Percentiles rank a stretch among this genome's conserved stretches.
Evolutionary conservation across 1,140 invertebrate species (phyloP).

Genomic region (Drosophila ohnishii): DNA sequence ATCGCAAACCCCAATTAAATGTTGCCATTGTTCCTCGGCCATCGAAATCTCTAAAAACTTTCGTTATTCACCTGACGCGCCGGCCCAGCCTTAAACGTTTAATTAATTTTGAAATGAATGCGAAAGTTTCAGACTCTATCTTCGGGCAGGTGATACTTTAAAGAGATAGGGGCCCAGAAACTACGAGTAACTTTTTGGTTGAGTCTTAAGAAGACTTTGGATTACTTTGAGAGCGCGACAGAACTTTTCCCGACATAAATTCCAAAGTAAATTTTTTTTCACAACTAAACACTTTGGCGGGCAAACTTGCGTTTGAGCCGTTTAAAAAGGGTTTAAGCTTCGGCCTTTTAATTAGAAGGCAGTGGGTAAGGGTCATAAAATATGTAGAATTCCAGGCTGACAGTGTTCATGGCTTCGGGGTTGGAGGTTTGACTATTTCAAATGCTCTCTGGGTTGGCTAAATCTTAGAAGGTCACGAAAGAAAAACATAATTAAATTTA

Average conservation of each 20-base stretch:
- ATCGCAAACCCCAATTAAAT: slow-evolving; percentile 50
- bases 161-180: slow-evolving; percentile 45
- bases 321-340: slow-evolving; percentile 38
- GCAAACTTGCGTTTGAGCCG: slow-evolving; percentile 23
- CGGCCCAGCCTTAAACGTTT: slow-evolving; percentile 39
- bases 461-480: background rate
- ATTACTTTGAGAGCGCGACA: slow-evolving; percentile 41
- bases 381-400: slow-evolving; percentile 17
- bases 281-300: slow-evolving; percentile 53
- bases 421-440: background rate
- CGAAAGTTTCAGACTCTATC: slow-evolving; percentile 51
- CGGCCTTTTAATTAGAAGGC: slow-evolving; percentile 47
- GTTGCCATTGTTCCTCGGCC: slow-evolving; percentile 40
- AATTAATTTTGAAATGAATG: slow-evolving; percentile 60
- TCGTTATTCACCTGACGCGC: slow-evolving; percentile 18
- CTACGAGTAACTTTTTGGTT: slow-evolving; percentile 44
- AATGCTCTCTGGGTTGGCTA: background rate
- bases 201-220: slow-evolving; percentile 32
- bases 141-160: slow-evolving; percentile 51
- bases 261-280: slow-evolving; percentile 38
- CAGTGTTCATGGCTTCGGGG: background rate
- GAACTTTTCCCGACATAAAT: slow-evolving; percentile 44
- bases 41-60: slow-evolving; percentile 41
- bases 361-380: slow-evolving; percentile 24
- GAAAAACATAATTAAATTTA: background rate